Conservation (phyloP, 2,888 invertebrate genomes). For the Sinopyrophorus schimmeli region DNA sequence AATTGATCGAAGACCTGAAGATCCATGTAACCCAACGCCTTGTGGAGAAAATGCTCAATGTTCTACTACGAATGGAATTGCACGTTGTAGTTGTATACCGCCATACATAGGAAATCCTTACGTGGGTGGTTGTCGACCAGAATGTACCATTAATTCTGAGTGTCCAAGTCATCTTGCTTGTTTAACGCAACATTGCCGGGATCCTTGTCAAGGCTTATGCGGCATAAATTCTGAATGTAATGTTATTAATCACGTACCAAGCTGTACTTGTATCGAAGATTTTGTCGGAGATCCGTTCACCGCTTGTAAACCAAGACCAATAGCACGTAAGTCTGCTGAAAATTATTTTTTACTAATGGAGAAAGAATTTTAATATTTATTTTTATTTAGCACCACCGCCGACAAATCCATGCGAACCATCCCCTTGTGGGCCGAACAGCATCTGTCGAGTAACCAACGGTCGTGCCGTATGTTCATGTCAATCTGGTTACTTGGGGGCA, state of each 20-base stretch:
- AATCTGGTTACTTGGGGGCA: constrained; percentile 61
- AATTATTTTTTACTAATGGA: constrained; percentile 2
- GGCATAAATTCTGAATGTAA: constrained; percentile 81
- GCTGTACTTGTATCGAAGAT: constrained; percentile 77
- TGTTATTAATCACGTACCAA: constrained; percentile 80
- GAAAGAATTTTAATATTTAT: too few relatives aligned
- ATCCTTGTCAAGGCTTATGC: constrained; percentile 84
- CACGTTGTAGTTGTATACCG: constrained; percentile 82
- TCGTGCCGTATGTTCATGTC: constrained; percentile 66
- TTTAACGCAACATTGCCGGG: constrained; percentile 80
- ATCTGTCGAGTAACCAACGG: constrained; percentile 61
- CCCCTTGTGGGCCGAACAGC: constrained; percentile 66
- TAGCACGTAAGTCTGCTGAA: constrained; percentile 59
- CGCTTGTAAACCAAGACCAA: constrained; percentile 67
- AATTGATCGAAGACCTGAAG: constrained; percentile 50
- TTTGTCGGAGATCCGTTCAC: constrained; percentile 83
- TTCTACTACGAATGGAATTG: constrained; percentile 66
- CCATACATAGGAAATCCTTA: constrained; percentile 89
- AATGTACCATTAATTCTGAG: constrained; percentile 81
- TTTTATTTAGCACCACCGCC: constrained; percentile 45
- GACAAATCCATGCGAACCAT: constrained; percentile 62
- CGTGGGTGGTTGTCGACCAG: constrained; percentile 81
- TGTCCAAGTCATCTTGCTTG: constrained; percentile 78
- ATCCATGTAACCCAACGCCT: constrained; percentile 77
- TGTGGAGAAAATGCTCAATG: constrained; percentile 87